Evolutionary conservation across 1,140 invertebrate genomes (phyloP).

Genomic region (Drosophila pseudoobscura): DNA sequence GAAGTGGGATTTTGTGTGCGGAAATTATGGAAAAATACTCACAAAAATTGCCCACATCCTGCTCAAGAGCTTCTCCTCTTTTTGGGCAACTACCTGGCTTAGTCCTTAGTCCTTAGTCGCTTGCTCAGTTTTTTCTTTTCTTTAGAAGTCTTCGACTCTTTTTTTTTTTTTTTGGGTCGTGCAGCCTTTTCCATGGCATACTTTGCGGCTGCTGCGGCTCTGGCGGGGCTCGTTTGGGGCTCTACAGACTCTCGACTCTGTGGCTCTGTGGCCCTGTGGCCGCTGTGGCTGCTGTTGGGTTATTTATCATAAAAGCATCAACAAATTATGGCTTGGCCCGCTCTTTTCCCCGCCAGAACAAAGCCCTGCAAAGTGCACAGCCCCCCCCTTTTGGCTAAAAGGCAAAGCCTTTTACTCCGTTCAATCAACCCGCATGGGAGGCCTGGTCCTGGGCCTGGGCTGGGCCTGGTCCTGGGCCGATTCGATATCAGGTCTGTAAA

Average conservation of each 20-base stretch:
- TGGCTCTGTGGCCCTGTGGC: background rate
- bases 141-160: slow-evolving; percentile 33
- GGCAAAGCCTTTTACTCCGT: slow-evolving; percentile 29
- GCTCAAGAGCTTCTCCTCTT: slow-evolving; percentile 27
- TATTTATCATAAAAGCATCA: slow-evolving; percentile 60
- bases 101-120: background rate
- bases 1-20: slow-evolving; percentile 36
- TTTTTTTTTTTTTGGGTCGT: background rate
- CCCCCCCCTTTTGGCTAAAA: too few relatives aligned
- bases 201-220: slow-evolving; percentile 60
- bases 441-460: too few relatives aligned
- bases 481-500: slow-evolving; percentile 21
- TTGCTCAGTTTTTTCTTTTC: slow-evolving; percentile 18
- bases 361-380: slow-evolving; percentile 13
- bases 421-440: slow-evolving; percentile 20
- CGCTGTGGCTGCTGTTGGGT: slow-evolving; percentile 19
- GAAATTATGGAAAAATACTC: slow-evolving; percentile 76
- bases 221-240: background rate
- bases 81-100: slow-evolving; percentile 21
- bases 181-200: slow-evolving; percentile 64
- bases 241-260: too few relatives aligned
- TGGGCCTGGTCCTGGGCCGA: too few relatives aligned
- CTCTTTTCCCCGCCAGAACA: slow-evolving; percentile 4
- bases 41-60: slow-evolving; percentile 73
- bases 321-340: slow-evolving; percentile 39